phyloP scores from a whole-genome alignment of 2,797 vertebrate species.

The Gambelia wislizenii region DNA sequence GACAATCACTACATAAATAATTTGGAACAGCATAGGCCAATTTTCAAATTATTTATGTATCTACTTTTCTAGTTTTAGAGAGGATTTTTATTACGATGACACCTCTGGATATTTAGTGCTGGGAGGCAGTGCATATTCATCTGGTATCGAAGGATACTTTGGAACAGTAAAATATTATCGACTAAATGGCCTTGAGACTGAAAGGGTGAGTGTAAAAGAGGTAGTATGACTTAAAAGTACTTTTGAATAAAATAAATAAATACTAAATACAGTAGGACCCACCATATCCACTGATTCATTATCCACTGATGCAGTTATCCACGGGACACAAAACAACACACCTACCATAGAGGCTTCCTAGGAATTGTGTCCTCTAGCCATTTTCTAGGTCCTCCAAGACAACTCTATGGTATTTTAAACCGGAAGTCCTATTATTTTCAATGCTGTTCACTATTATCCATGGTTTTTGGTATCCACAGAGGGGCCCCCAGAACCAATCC shows the following conservation, averaged over 20 bases:
- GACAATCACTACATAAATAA: not conserved
- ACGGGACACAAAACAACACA: too few species aligned
- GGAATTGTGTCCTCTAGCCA: too few species aligned
- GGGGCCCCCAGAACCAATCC: too few species aligned
- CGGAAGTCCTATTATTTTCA: too few species aligned
- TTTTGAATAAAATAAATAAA: not conserved
- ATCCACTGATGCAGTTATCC: too few species aligned
- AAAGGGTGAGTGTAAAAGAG: conserved; percentile 71
- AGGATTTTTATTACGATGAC: conserved; percentile 87
- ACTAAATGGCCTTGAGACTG: conserved; percentile 76
- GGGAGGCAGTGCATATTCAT: conserved; percentile 86
- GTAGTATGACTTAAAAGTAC: not conserved
- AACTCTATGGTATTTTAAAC: too few species aligned
- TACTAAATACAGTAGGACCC: too few species aligned
- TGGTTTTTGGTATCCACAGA: too few species aligned
- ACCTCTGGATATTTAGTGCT: conserved; percentile 90
- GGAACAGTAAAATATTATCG: conserved; percentile 90
- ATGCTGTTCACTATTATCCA: too few species aligned
- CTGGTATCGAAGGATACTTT: conserved; percentile 87
- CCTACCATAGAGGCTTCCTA: too few species aligned
- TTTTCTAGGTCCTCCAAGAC: too few species aligned
- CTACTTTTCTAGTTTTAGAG: conserved; percentile 81
- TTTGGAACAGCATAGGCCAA: not conserved
- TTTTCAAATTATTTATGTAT: conserved; percentile 35
- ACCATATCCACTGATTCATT: too few species aligned